Conservation (phyloP, 2,113 vertebrate species). For the Cyprinodon variegatus region DNA sequence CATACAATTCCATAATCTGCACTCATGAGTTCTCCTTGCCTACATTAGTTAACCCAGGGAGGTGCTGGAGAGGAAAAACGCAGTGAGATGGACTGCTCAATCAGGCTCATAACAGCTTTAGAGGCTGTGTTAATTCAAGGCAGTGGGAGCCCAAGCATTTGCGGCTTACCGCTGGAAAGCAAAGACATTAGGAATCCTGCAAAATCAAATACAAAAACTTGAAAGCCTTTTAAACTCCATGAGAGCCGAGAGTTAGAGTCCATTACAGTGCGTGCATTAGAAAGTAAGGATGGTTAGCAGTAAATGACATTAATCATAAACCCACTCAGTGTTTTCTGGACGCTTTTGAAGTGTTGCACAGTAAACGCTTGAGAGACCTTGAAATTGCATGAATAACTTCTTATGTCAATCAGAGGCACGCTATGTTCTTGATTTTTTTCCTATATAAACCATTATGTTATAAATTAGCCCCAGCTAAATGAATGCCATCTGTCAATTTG, state of each 20-base stretch:
- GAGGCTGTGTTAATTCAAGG: slow-evolving; percentile 31
- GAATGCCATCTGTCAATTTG: neutral
- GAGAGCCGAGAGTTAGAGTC: slow-evolving; percentile 50
- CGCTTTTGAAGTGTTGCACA: slow-evolving; percentile 58
- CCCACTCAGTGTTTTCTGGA: slow-evolving; percentile 54
- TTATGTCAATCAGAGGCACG: slow-evolving; percentile 22
- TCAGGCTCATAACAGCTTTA: slow-evolving; percentile 47
- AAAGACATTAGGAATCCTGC: slow-evolving; percentile 50
- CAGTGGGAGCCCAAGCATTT: slow-evolving; percentile 33
- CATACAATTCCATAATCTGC: slow-evolving; percentile 3
- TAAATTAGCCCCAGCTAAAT: neutral
- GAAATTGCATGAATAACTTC: slow-evolving; percentile 22
- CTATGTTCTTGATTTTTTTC: neutral
- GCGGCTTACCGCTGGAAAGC: slow-evolving; percentile 44
- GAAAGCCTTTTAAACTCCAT: slow-evolving; percentile 58
- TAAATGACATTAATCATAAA: slow-evolving; percentile 68
- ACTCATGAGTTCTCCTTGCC: slow-evolving; percentile 22
- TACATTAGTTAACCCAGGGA: slow-evolving; percentile 26
- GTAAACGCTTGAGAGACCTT: slow-evolving; percentile 50
- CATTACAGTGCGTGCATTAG: slow-evolving; percentile 58
- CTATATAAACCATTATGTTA: neutral
- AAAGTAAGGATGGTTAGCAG: slow-evolving; percentile 55
- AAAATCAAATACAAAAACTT: slow-evolving; percentile 64
- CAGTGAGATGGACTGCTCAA: slow-evolving; percentile 48
- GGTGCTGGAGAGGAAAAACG: slow-evolving; percentile 4